Conservation (phyloP, 2,888 invertebrate genomes). For the Oscheius sp. region DNA sequence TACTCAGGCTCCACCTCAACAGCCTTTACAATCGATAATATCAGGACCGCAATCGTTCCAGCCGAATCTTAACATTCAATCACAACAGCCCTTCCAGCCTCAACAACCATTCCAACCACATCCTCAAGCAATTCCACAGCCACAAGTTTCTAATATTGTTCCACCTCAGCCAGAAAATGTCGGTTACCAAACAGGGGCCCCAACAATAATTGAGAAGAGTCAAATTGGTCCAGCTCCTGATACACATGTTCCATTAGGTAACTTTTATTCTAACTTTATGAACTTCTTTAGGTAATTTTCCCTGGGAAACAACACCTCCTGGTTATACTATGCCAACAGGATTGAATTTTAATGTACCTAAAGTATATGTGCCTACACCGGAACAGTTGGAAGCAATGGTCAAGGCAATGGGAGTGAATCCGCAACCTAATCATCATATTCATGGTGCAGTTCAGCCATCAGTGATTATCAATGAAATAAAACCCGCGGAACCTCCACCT, state of each 20-base stretch:
- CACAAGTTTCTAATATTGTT: background rate
- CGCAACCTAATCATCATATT: background rate
- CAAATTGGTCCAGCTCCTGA: conserved; percentile 17
- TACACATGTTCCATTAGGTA: background rate
- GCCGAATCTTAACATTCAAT: too few relatives aligned
- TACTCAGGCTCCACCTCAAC: conserved; percentile 22
- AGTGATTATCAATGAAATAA: background rate
- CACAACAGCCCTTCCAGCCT: background rate
- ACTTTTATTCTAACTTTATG: background rate
- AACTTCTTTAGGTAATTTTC: conserved; percentile 9
- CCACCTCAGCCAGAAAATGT: background rate
- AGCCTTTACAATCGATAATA: background rate
- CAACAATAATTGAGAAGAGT: conserved; percentile 19
- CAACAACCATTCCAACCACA: conserved; percentile 3
- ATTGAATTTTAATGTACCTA: background rate
- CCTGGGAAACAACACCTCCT: conserved; percentile 19
- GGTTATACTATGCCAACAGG: conserved; percentile 2
- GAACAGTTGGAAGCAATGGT: conserved; percentile 16
- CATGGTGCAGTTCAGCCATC: background rate
- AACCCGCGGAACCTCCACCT: conserved; percentile 1
- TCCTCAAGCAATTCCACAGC: background rate
- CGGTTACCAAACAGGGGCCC: background rate
- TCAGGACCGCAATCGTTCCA: background rate
- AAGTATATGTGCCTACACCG: background rate
- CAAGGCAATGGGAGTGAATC: conserved; percentile 3